Base-by-base conservation (phyloP, 2,113 vertebrate genomes). In the Chlorodrepanis virens region DNA sequence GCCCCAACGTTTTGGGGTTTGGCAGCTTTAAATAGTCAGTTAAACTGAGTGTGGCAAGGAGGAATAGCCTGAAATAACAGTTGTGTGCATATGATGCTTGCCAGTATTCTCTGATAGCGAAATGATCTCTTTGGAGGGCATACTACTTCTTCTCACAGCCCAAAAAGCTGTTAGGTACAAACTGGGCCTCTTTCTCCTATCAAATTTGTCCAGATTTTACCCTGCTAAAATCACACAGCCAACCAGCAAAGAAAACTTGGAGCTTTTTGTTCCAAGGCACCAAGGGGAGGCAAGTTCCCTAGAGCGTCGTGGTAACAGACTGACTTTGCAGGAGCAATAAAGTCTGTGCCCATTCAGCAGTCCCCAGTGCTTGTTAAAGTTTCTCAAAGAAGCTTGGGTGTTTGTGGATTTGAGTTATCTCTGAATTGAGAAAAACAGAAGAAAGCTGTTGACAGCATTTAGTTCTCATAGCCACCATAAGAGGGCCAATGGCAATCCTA, bases 261-360 rank as follows among this genome's bases (percentile, higher is more conserved):
- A 83, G 27, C 24, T 67, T 44, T 27, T 29, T 31, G 5, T 63
- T 82, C 18, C 52, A 50, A 75, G 47, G 28, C 33, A 24, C 14
- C 39, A 52, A 53, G 7, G 1, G 19, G 14, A 54, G 5, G 12
- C 8, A 19, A 22, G 28, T 50, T 76, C 67, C 44, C 33, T 29
- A 19, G 24, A 44, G 37, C 1, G 0, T 7, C 0, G 0, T 16
- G 16, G 54, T 52, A 67, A 57, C 23, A 61, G 61, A 23, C 19
- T 22, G 19, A 61, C 25, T 70, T 65, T 45, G 20, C 37, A 23
- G 52, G 22, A 68, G 52, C 65, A n/a, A 49, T 28, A 31, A 21
- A 16, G 12, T 27, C 50, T 45, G 28, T 35, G 11, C 28, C 31
- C 29, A 21, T 40, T 53, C 5, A 5, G 42, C 35, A 68, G 42